A percentile compares a stretch with the other conserved stretches of the same genome.
phyloP scores from a whole-genome alignment of 2,888 invertebrate genomes.

The Stratiomys singularior region DNA sequence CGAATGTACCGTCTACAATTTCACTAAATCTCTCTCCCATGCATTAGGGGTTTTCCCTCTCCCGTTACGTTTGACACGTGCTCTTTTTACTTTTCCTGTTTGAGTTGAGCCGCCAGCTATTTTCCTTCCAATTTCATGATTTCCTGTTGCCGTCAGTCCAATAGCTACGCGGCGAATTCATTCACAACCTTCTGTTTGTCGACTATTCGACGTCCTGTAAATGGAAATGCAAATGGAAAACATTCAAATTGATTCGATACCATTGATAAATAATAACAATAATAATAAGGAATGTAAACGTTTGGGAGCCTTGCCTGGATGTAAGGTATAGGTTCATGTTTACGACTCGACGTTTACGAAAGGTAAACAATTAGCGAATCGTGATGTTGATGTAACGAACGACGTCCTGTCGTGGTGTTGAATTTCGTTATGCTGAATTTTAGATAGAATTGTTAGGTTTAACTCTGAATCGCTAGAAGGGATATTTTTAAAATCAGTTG shows the following conservation, averaged over 20 bases:
- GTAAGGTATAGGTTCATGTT: neutral
- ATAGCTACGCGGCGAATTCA: slow-evolving; percentile 23
- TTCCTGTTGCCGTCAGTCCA: slow-evolving; percentile 40
- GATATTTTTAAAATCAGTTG: too few relatives aligned
- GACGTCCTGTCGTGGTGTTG: slow-evolving; percentile 22
- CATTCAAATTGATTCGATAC: slow-evolving; percentile 48
- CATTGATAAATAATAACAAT: slow-evolving; percentile 49
- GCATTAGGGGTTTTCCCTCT: neutral
- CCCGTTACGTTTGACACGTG: slow-evolving; percentile 48
- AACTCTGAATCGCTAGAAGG: too few relatives aligned
- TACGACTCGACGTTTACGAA: slow-evolving; percentile 37
- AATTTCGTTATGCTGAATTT: slow-evolving; percentile 6
- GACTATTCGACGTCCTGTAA: neutral
- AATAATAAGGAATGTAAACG: slow-evolving; percentile 38
- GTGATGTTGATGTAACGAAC: slow-evolving; percentile 32
- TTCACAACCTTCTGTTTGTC: slow-evolving; percentile 8
- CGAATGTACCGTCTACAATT: neutral
- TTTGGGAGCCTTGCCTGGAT: neutral
- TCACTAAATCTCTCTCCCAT: slow-evolving; percentile 10
- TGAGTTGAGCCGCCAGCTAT: slow-evolving; percentile 43
- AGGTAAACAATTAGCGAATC: slow-evolving; percentile 43
- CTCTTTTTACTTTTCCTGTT: slow-evolving; percentile 44
- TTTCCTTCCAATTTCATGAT: slow-evolving; percentile 46
- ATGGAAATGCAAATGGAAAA: slow-evolving; percentile 30
- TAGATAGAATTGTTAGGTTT: neutral